Evolutionary conservation across 2,797 vertebrate genomes (phyloP).

Genomic region (Onychomys torridus): DNA sequence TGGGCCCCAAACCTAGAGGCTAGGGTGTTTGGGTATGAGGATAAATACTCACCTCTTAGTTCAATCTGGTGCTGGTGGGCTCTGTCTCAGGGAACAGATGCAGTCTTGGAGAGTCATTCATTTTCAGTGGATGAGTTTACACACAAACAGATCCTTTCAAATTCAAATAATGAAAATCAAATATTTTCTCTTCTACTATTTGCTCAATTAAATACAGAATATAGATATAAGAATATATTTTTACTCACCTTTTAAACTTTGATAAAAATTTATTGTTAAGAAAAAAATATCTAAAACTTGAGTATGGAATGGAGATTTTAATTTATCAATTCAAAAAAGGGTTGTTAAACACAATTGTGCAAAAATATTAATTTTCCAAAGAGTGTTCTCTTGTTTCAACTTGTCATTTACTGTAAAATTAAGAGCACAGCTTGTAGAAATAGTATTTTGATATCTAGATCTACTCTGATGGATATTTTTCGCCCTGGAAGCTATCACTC

Average conservation of each 20-base stretch:
- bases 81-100: too few species aligned
- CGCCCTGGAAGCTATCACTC: neutral
- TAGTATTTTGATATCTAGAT: neutral
- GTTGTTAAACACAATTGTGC: neutral
- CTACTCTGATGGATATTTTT: neutral
- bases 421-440: neutral
- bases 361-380: neutral
- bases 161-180: constrained; percentile 24
- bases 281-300: constrained; percentile 1
- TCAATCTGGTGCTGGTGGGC: too few species aligned
- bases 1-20: too few species aligned
- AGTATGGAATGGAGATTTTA: neutral
- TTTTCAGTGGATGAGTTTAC: neutral
- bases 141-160: neutral
- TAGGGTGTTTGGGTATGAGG: too few species aligned
- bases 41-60: too few species aligned
- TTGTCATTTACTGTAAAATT: constrained; percentile 33
- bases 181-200: neutral
- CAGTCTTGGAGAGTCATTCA: too few species aligned
- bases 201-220: neutral
- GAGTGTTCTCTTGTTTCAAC: neutral
- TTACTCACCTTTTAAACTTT: neutral
- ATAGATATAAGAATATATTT: neutral
- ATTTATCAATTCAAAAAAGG: neutral
- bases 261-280: neutral